Evolutionary conservation across 2,113 vertebrate genomes (phyloP).

Genomic region (Phasianus colchicus): DNA sequence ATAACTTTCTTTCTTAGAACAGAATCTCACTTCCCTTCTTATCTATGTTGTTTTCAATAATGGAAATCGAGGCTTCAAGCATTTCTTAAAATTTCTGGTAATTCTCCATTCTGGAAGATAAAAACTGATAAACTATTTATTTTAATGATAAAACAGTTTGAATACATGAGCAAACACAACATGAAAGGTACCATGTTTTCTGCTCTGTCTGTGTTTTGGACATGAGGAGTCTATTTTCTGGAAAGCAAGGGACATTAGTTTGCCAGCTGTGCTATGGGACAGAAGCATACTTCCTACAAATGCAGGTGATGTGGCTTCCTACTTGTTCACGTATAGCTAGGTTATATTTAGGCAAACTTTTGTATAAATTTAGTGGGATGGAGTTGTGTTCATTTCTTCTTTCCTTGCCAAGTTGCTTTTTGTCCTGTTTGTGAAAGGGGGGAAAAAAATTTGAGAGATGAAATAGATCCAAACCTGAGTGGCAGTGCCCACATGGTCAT

Average conservation of each 20-base stretch:
- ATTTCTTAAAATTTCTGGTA: background rate
- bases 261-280: background rate
- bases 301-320: background rate
- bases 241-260: background rate
- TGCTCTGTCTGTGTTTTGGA: background rate
- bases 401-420: background rate
- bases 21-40: background rate
- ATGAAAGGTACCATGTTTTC: background rate
- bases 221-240: background rate
- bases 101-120: background rate
- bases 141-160: no score
- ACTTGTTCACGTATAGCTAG: background rate
- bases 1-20: background rate
- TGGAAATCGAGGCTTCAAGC: background rate
- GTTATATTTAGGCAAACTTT: background rate
- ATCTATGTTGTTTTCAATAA: background rate
- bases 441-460: no score
- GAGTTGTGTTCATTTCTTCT: background rate
- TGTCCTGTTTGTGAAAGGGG: background rate
- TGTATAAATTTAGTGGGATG: background rate
- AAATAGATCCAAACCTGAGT: no score
- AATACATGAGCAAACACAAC: background rate
- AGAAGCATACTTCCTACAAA: background rate
- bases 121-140: background rate
- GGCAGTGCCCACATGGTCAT: background rate